Base-by-base conservation (phyloP, 92 coral and sea anemone species). In the Galaxea fascicularis region DNA sequence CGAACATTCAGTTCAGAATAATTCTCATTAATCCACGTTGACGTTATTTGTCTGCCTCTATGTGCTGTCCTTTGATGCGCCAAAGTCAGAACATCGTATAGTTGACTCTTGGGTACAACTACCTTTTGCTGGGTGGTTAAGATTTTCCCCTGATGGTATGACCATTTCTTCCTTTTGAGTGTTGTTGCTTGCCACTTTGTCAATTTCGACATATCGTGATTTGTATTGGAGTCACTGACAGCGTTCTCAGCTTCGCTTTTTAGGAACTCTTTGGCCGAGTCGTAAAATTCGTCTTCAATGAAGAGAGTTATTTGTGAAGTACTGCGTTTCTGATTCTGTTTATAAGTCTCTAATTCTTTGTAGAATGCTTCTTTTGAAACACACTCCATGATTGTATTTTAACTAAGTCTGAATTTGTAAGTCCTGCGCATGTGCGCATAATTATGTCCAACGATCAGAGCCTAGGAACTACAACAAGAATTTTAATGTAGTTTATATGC, bases 1-100 rank as follows among this genome's bases (percentile, higher is more conserved):
- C 63, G 27, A 0, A 75, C 81, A 26, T 68, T 86, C 15, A 86
- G 79, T 78, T 86, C 89, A 24, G 91, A 60, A 65, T 73, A 88
- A 54, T 74, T 88, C n/a, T 88, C 88, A 46, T 83, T 73, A 18
- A 87, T 82, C 91, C 91, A 88, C 60, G 83, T 88, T 53, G 76
- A 69, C 27, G 88, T 83, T 39, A 81, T 88, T 88, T 88, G 91
- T 49, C 82, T 52, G 70, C 91, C 87, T 73, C 91, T 73, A 58
- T 83, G 83, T 25, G 83, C 91, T n/a, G 72, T 74, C 84, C 85
- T 83, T 57, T 88, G 82, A 82, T 88, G 91, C 52, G 88, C 91
- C 51, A 47, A 62, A 65, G 54, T 45, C 71, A 88, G 91, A 74
- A 75, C 67, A 39, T 87, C 82, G 70, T 82, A 82, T 45, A 87